phyloP scores from a whole-genome alignment of 2,797 vertebrate genomes.

The Trichosurus vulpecula region DNA sequence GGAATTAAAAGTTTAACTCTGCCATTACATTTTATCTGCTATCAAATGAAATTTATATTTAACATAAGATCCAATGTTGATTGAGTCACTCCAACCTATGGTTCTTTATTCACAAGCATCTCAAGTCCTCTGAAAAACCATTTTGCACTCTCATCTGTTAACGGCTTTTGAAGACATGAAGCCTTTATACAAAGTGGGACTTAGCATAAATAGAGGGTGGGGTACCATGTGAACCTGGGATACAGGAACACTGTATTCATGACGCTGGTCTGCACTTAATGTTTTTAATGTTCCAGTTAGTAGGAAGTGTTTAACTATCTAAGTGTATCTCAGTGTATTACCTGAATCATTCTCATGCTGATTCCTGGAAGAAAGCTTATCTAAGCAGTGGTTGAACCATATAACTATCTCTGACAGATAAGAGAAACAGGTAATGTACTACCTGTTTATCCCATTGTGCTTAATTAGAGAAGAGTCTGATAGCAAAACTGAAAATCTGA shows the following conservation, averaged over 20 bases:
- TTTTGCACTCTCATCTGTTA: neutral
- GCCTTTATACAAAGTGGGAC: neutral
- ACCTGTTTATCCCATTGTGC: neutral
- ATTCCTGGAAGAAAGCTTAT: slow-evolving; percentile 7
- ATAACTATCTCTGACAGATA: neutral
- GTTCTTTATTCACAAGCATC: neutral
- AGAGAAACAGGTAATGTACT: neutral
- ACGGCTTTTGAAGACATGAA: rapidly evolving
- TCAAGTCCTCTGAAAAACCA: neutral
- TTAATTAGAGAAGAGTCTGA: neutral
- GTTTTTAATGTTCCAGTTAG: too few species aligned
- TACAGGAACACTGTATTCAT: neutral
- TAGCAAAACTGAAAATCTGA: neutral
- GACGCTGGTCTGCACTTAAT: neutral
- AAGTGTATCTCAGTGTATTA: neutral
- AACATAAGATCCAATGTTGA: neutral
- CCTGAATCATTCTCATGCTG: neutral
- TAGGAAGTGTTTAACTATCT: neutral
- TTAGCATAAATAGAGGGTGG: neutral
- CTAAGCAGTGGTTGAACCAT: neutral
- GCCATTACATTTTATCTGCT: slow-evolving; percentile 2
- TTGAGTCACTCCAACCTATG: rapidly evolving
- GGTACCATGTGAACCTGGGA: neutral
- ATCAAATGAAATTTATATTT: neutral
- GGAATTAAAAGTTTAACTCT: neutral